Base-by-base conservation (phyloP, 2,113 vertebrate species). In the Tringa solitaria region DNA sequence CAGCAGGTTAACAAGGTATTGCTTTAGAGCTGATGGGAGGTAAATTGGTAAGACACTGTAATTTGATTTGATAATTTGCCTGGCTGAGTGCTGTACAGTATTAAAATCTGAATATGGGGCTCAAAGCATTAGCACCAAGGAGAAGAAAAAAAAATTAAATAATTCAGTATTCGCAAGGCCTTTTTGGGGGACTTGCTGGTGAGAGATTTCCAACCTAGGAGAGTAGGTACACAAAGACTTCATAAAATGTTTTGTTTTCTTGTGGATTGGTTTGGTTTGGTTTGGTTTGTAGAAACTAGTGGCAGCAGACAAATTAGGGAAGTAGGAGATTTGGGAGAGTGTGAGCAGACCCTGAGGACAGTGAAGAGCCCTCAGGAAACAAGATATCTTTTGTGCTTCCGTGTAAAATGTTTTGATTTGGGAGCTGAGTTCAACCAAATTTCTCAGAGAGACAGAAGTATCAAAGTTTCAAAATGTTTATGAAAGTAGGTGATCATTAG, bases 1-100 rank as follows among this genome's bases (percentile, higher is more conserved):
- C 12, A 68, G 32, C 57, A 82, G 57, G 84, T 94, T 91, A 93
- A 95, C 70, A 91, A 93, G 77, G 70, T 91, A 88, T 37, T 94
- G 94, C 88, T 95, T 60, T 85, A 85, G 81, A 82, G 56, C 57
- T 95, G 89, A 94, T 94, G 61, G 84, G 81, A 94, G 68, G 69
- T 84, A 85, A 94, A 94, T 84, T 87, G 74, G 69, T 84, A 82
- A 96, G 35, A 43, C 69, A 79, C 53, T 68, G 64, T 84, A 89
- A 89, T 61, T 61, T 84, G 41, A 96, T 96, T 84, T 96, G 61
- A 72, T 68, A 84, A 94, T 92, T 90, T 92, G 32, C 43, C 51
- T 75, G 68, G 6, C 56, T 93, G 68, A 90, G 68, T 80, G 68
- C 56, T 90, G 35, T 81, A 75, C 73, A 81, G 39, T 81, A 75